Evolutionary conservation across 2,113 vertebrate species (phyloP).

Genomic region (Brachypteracias leptosomus): DNA sequence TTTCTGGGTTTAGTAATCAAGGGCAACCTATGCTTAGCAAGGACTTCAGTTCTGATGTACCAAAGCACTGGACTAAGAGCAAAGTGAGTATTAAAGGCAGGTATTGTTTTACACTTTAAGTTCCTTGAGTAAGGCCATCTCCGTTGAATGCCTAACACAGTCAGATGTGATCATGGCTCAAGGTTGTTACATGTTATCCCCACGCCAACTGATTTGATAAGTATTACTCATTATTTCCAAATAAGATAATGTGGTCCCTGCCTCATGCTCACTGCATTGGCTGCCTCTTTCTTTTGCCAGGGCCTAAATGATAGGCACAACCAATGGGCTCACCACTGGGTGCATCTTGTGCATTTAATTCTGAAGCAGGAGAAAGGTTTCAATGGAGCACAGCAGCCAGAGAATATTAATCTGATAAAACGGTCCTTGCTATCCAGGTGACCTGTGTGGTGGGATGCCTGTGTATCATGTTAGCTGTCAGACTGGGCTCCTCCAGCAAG

Average conservation of each 20-base stretch:
- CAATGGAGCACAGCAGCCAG: background rate
- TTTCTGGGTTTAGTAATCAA: background rate
- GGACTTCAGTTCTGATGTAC: background rate
- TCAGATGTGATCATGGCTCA: background rate
- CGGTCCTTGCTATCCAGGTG: background rate
- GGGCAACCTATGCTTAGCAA: background rate
- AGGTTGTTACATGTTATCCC: background rate
- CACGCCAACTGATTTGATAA: background rate
- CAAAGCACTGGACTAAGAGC: background rate
- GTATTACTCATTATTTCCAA: background rate
- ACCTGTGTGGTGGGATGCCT: background rate
- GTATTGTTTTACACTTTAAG: background rate
- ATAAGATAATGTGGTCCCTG: background rate
- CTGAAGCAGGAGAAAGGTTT: background rate
- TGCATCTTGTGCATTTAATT: background rate
- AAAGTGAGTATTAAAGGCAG: background rate
- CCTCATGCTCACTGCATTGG: background rate
- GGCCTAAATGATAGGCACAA: background rate
- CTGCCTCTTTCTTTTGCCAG: background rate
- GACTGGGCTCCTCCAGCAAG: accelerated
- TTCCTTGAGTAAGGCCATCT: background rate
- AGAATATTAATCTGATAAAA: background rate
- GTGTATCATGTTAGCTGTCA: background rate
- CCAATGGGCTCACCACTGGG: background rate
- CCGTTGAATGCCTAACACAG: background rate